A percentile compares a stretch with the other conserved stretches of the same genome.
Conservation (phyloP, 2,113 vertebrate species). For the Fulica atra region DNA sequence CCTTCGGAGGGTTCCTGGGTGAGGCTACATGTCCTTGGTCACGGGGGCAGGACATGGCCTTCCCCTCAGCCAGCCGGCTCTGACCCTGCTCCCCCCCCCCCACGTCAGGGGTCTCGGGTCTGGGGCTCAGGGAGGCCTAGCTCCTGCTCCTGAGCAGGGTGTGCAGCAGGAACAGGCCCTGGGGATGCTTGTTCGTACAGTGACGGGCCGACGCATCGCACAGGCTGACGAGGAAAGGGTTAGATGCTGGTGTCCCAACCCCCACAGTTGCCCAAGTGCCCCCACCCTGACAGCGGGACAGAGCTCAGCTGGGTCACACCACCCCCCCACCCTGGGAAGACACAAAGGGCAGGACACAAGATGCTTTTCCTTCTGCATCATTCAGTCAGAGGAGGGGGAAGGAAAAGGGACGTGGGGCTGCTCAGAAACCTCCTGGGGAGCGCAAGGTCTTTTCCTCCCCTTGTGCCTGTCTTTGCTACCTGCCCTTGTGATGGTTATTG, state of each 20-base stretch:
- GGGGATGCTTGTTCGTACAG: accelerated
- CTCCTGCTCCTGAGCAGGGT: accelerated
- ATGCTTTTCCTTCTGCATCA: accelerated
- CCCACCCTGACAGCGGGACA: neutral
- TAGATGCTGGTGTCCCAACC: neutral
- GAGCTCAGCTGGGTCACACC: neutral
- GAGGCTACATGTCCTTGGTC: neutral
- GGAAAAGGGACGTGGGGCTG: accelerated
- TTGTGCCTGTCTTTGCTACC: neutral
- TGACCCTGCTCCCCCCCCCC: accelerated
- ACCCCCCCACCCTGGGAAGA: neutral
- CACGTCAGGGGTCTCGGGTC: neutral
- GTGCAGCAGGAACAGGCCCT: neutral
- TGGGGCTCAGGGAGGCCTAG: neutral
- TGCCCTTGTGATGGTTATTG: neutral
- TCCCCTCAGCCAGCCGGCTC: accelerated
- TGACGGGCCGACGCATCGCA: accelerated
- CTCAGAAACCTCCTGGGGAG: neutral
- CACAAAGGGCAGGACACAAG: neutral
- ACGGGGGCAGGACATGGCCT: neutral
- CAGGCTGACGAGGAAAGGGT: neutral
- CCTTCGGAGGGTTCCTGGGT: no score
- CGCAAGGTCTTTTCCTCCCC: neutral
- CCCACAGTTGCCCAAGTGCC: neutral
- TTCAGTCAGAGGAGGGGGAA: neutral